Conservation (phyloP, 2,888 invertebrate genomes). For the Apotomis betuletana region DNA sequence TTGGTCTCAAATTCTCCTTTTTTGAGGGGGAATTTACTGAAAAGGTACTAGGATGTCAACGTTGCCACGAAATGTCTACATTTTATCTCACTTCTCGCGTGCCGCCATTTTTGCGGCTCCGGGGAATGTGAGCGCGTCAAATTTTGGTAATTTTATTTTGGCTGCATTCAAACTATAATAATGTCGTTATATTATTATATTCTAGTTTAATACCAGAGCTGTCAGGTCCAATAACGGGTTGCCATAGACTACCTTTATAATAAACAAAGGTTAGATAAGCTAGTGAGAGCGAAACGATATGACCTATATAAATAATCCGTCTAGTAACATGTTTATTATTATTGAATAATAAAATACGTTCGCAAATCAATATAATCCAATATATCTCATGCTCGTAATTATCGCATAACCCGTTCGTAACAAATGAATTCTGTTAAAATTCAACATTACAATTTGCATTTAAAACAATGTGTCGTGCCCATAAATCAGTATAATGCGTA, state of each 20-base stretch:
- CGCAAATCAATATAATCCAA: conserved; percentile 24
- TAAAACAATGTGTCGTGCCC: conserved; percentile 36
- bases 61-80: conserved; percentile 61
- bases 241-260: neutral
- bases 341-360: conserved; percentile 2
- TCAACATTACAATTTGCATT: conserved; percentile 37
- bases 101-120: conserved; percentile 26
- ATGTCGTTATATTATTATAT: neutral
- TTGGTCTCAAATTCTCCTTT: conserved; percentile 64
- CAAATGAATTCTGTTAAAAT: conserved; percentile 37
- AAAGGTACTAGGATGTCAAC: conserved; percentile 53
- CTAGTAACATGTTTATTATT: neutral
- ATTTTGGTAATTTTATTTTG: conserved; percentile 48
- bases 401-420: conserved; percentile 6
- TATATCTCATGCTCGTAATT: neutral
- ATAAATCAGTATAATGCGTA: conserved; percentile 39
- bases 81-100: conserved; percentile 61
- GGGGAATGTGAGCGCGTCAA: conserved; percentile 58
- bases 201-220: neutral
- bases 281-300: too few species aligned
- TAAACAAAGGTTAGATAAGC: conserved; percentile 16
- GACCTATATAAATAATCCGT: too few species aligned
- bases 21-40: conserved; percentile 62
- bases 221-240: neutral
- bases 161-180: conserved; percentile 11